Base-by-base conservation (phyloP, 2,797 vertebrate genomes). In the Hippocampus kuda region DNA sequence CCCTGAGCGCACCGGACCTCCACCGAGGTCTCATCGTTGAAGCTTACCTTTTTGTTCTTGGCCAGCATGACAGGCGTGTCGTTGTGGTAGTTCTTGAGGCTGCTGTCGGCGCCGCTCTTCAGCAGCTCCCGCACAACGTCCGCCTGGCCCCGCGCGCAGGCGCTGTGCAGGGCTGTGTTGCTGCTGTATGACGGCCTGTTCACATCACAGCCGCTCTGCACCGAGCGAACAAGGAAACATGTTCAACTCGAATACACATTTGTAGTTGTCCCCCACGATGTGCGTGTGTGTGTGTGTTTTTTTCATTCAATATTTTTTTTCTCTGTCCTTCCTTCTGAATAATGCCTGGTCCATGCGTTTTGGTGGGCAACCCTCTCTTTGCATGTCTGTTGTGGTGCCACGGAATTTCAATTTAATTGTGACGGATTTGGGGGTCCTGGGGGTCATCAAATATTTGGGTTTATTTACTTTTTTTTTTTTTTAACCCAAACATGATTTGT, bases 31-130 rank as follows among this genome's bases (percentile, higher is more conserved):
- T 44, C 16, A n/a, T 9, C 1, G n/a, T 34, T 11, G 42, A 70
- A 3, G 48, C 90, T 89, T 67, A 96, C 95, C 89, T 90, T 90
- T 73, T 92, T 93, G 85, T 94, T 93, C 72, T 91, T 94, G 46
- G 95, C 92, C 85, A 97, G 92, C 89, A 93, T 96, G 68, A 95
- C 87, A 0, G 94, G 89, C 0, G 94, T 97, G 81, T 97, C 94
- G 0, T 96, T 96, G 80, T 97, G 94, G 64, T 93, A 93, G 84
- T 96, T 96, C 85, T 95, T 95, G 71, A 96, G 83, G 77, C 91
- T 92, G 68, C 91, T 90, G 82, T 96, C 94, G 0, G 94, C 94
- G 18, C 94, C 94, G 9, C 88, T 94, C 71, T 91, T 92, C 57
- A 96, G 87, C 68, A 97, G 88, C 22, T 92, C 81, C 6, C 93